phyloP scores from a whole-genome alignment of 2,113 vertebrate species.

The Atherinomorus stipes region DNA sequence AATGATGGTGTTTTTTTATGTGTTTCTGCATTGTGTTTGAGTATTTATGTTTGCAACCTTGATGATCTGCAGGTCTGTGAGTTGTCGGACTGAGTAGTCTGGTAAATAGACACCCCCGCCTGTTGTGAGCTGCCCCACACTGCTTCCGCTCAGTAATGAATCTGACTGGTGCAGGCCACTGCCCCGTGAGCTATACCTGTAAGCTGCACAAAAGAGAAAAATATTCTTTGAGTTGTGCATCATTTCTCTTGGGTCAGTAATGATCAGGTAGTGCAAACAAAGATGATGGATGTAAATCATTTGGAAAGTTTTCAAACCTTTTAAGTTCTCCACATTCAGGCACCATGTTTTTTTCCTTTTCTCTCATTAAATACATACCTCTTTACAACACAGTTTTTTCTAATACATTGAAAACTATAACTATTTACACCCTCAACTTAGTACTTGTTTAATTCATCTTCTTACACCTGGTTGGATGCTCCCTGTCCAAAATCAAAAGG shows the following conservation, averaged over 20 bases:
- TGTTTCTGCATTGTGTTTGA: constrained; percentile 23
- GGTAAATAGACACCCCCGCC: constrained; percentile 92
- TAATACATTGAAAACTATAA: background rate
- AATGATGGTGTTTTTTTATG: constrained; percentile 17
- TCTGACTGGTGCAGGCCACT: constrained; percentile 92
- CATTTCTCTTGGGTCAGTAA: background rate
- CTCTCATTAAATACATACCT: too few relatives aligned
- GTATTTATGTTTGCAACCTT: constrained; percentile 85
- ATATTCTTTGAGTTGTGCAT: background rate
- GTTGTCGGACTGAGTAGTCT: constrained; percentile 95
- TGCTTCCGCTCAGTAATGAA: constrained; percentile 90
- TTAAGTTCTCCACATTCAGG: background rate
- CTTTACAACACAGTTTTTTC: background rate
- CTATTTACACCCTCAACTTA: too few relatives aligned
- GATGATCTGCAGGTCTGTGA: constrained; percentile 95
- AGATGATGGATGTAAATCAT: background rate
- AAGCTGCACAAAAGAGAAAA: constrained; percentile 80
- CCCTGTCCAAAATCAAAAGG: too few relatives aligned
- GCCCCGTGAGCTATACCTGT: constrained; percentile 89
- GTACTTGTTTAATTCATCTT: too few relatives aligned
- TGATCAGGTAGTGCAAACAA: background rate
- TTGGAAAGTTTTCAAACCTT: background rate
- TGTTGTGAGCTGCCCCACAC: constrained; percentile 89
- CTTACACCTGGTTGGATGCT: too few relatives aligned
- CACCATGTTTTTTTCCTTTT: too few relatives aligned